Evolutionary conservation across 2,888 invertebrate species (phyloP).

Genomic region (Sipha maydis): DNA sequence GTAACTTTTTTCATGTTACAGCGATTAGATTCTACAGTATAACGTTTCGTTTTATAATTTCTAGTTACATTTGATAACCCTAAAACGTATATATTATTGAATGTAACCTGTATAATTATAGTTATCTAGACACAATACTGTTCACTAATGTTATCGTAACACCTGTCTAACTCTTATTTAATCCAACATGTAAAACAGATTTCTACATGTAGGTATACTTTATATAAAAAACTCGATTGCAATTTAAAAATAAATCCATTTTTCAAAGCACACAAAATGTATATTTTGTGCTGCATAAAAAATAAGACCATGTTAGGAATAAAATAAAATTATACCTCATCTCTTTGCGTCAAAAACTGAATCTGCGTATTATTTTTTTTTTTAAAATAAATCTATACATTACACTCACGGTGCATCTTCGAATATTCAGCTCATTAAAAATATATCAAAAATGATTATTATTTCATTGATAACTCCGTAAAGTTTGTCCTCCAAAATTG

Average conservation of each 20-base stretch:
- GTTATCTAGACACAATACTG: background rate
- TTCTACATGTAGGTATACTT: background rate
- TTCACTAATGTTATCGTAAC: background rate
- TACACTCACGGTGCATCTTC: background rate
- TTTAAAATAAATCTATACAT: background rate
- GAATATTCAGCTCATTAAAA: background rate
- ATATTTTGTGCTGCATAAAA: background rate
- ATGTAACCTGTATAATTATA: background rate
- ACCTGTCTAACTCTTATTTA: background rate
- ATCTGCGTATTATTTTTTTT: background rate
- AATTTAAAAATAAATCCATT: constrained; percentile 18
- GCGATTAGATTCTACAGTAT: background rate
- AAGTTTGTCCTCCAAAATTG: no score
- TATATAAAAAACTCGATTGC: constrained; percentile 11
- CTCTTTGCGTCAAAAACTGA: background rate
- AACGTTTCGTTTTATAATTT: background rate
- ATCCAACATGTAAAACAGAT: background rate
- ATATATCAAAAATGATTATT: background rate
- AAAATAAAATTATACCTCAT: background rate
- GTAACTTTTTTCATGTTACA: background rate
- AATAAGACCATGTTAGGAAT: background rate
- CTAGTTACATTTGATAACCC: background rate
- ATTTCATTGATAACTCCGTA: no score
- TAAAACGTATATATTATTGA: background rate
- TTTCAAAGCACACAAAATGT: background rate